Evolutionary conservation across 2,797 vertebrate genomes (phyloP).

Genomic region (Hippoglossus hippoglossus): DNA sequence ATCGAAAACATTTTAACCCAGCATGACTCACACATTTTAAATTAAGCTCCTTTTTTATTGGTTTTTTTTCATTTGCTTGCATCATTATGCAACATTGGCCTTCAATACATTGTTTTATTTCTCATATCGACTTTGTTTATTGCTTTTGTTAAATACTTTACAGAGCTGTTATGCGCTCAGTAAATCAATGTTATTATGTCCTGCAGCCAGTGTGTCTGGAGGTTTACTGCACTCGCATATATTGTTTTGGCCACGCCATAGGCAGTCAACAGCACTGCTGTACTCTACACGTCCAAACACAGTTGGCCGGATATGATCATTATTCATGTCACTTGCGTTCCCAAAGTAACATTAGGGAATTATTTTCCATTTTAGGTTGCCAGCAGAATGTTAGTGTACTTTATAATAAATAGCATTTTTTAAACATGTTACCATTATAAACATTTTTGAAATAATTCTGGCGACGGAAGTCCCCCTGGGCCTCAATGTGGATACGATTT

Average conservation of each 20-base stretch:
- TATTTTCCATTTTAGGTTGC: conserved; percentile 44
- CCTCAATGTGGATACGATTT: neutral
- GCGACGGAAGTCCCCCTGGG: conserved; percentile 8
- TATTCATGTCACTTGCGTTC: conserved; percentile 30
- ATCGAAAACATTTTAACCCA: too few species aligned
- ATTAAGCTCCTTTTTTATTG: too few species aligned
- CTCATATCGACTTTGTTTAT: conserved; percentile 7
- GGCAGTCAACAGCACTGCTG: conserved; percentile 24
- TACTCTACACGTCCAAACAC: conserved; percentile 37
- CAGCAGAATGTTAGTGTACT: conserved; percentile 23
- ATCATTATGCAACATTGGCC: neutral
- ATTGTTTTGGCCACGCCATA: conserved; percentile 21
- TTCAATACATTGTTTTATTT: conserved; percentile 18
- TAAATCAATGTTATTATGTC: conserved; percentile 30
- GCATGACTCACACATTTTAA: too few species aligned
- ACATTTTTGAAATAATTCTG: conserved; percentile 35
- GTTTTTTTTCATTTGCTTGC: neutral
- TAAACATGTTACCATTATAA: conserved; percentile 20
- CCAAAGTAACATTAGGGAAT: conserved; percentile 37
- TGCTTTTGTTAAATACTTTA: neutral
- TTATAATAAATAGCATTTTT: conserved; percentile 20
- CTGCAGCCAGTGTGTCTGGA: neutral
- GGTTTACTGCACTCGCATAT: conserved; percentile 7
- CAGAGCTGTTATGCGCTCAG: neutral
- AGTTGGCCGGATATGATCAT: conserved; percentile 34